Evolutionary conservation across 2,888 invertebrate genomes (phyloP).

Genomic region (Drosophila quinaria): DNA sequence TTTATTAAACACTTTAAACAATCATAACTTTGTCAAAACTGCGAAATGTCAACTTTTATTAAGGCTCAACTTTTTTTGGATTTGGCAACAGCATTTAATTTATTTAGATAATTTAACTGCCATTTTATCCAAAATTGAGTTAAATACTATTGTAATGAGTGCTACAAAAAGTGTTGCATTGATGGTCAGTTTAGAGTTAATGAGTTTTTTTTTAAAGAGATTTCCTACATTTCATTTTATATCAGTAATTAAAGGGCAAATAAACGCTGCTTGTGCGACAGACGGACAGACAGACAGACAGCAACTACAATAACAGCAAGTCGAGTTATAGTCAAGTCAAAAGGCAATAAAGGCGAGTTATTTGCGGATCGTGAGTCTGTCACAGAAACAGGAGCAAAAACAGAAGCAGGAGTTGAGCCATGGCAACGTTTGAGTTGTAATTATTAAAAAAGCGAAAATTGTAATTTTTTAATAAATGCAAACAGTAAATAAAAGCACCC

Average conservation of each 20-base stretch:
- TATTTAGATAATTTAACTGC: no score
- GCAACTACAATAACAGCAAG: conserved; percentile 14
- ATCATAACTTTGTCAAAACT: no score
- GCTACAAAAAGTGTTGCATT: no score
- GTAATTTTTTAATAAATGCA: conserved; percentile 47
- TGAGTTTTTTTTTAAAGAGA: conserved; percentile 1
- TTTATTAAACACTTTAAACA: no score
- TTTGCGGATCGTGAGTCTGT: conserved; percentile 7
- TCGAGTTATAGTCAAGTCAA: conserved; percentile 14
- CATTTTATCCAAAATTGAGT: no score
- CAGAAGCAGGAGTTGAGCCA: conserved; percentile 1
- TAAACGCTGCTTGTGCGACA: conserved; percentile 44
- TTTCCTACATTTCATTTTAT: conserved; percentile 50
- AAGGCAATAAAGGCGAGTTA: conserved; percentile 25
- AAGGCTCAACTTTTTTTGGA: no score
- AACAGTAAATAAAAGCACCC: not conserved
- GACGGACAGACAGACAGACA: not conserved
- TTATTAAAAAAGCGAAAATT: conserved; percentile 24
- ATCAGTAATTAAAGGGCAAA: conserved; percentile 52
- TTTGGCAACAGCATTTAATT: no score
- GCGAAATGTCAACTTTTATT: no score
- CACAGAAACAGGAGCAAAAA: conserved; percentile 7
- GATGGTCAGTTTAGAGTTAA: not conserved
- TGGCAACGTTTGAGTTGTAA: conserved; percentile 45
- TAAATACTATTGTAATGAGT: no score